phyloP scores from a whole-genome alignment of 2,888 invertebrate species.

The Kryphioiulus occultus region DNA sequence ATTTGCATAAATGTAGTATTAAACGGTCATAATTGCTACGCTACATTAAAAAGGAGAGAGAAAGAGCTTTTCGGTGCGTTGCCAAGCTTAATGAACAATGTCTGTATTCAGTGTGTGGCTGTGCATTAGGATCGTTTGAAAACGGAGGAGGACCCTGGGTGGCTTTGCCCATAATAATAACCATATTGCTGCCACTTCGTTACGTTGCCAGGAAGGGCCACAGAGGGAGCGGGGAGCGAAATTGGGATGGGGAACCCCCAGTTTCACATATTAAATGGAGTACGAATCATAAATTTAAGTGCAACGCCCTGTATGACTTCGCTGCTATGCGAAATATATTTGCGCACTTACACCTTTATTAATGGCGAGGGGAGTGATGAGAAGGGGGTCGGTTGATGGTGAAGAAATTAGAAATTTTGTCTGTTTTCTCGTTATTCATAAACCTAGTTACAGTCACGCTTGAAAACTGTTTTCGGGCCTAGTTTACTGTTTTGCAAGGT shows the following conservation, averaged over 20 bases:
- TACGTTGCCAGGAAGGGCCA: conserved; percentile 18
- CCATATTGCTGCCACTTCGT: conserved; percentile 6
- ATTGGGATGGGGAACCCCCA: neutral
- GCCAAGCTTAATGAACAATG: conserved; percentile 2
- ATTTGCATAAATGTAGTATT: conserved; percentile 45
- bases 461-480: neutral
- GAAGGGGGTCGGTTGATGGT: neutral
- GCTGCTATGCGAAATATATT: neutral
- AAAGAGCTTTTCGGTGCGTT: conserved; percentile 25
- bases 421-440: neutral
- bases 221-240: neutral
- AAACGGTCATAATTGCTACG: conserved; percentile 37
- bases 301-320: conserved; percentile 22
- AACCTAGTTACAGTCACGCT: neutral
- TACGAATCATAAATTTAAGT: conserved; percentile 7
- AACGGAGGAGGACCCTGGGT: neutral
- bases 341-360: neutral
- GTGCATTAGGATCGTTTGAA: neutral
- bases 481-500: neutral
- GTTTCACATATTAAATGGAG: conserved; percentile 27
- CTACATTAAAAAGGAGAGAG: conserved; percentile 37
- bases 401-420: neutral
- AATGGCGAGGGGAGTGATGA: neutral
- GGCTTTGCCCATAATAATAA: conserved; percentile 2
- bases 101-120: neutral